These are phyloP conservation scores for Sebastes steindachneri DNA, from an alignment of 2,797 vertebrate genomes.

Conservation along the genomic window DNA sequence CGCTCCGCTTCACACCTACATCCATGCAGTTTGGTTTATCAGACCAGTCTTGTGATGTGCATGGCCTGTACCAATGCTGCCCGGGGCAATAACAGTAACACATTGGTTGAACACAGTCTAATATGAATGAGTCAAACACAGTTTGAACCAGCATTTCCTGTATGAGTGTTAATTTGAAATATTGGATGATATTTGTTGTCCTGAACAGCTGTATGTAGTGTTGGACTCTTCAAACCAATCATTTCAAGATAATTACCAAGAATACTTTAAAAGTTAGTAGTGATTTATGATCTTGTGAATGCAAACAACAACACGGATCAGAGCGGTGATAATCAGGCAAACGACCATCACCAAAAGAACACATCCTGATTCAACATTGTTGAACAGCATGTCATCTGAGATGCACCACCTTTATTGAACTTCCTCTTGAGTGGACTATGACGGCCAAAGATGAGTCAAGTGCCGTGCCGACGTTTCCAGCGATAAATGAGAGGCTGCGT, in stretches of 20 bases:
- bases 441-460: neutral
- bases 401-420: neutral
- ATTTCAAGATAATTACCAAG: neutral
- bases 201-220: neutral
- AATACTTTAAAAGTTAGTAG: neutral
- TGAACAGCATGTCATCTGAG: neutral
- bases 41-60: neutral
- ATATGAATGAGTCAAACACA: too few species aligned
- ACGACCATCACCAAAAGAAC: neutral
- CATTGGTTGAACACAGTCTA: neutral
- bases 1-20: slow-evolving; percentile 23
- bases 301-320: neutral
- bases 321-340: neutral
- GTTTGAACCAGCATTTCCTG: neutral
- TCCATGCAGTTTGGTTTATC: neutral
- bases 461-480: neutral
- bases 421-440: neutral
- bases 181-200: neutral
- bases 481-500: neutral
- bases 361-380: neutral
- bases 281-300: neutral
- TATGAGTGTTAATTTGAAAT: neutral
- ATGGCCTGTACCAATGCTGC: neutral
- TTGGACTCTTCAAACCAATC: neutral
- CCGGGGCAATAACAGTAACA: neutral